Conservation (phyloP, 2,797 vertebrate species). For the Ibycter americanus region DNA sequence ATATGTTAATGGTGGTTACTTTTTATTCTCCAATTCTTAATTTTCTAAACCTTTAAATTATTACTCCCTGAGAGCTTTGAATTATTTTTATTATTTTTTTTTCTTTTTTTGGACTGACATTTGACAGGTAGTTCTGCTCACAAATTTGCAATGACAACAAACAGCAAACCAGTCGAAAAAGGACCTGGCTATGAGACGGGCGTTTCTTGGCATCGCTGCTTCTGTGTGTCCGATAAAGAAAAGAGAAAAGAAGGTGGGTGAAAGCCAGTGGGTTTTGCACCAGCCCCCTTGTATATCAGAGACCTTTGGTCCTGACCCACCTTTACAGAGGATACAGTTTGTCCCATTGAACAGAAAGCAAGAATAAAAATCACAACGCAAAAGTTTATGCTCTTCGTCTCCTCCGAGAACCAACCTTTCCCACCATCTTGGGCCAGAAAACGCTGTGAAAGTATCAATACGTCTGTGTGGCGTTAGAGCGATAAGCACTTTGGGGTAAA, state of each 20-base stretch:
- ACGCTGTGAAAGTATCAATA: constrained; percentile 13
- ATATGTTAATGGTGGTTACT: constrained; percentile 75
- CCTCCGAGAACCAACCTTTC: constrained; percentile 33
- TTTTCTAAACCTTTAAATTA: constrained; percentile 73
- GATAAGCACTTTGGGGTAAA: constrained; percentile 48
- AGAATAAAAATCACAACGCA: constrained; percentile 22
- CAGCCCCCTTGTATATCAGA: constrained; percentile 21
- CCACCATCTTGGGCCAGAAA: constrained; percentile 19
- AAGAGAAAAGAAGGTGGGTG: constrained; percentile 6
- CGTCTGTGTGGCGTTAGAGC: constrained; percentile 35
- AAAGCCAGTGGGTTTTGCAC: neutral
- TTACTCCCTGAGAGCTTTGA: constrained; percentile 82
- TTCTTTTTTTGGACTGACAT: constrained; percentile 73
- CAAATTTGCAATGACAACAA: constrained; percentile 71
- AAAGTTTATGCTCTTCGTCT: constrained; percentile 47
- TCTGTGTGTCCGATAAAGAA: constrained; percentile 17
- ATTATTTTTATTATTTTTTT: constrained; percentile 37
- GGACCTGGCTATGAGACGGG: constrained; percentile 45
- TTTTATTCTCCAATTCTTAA: constrained; percentile 78
- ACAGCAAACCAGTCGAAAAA: constrained; percentile 45
- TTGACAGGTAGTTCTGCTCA: constrained; percentile 79
- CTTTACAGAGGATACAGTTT: constrained; percentile 74
- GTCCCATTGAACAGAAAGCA: constrained; percentile 65
- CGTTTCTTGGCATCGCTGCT: constrained; percentile 58
- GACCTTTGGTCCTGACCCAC: constrained; percentile 43